Evolutionary conservation across 2,888 invertebrate genomes (phyloP), one percentile per base, ranked within the genome.

Genomic region (Erannis defoliaria): DNA sequence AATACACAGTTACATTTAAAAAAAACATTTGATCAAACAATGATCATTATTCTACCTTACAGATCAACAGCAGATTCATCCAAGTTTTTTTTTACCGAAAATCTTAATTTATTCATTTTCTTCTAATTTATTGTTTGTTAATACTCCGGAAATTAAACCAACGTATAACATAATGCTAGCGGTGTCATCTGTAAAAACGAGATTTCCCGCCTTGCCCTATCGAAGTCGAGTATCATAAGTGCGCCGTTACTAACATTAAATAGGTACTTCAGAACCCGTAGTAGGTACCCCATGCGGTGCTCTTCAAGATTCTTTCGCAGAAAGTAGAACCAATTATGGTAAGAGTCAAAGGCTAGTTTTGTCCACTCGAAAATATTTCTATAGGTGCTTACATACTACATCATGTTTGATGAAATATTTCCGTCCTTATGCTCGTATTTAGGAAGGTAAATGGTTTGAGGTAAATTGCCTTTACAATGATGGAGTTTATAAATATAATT

Each of bases 321-420:
- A 40, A 51, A 16, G 38, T 40, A 16, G 29, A 51, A 26, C 51
- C 51, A 51, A 51, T 51, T 40, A 51, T 4, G 16, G 16, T 12
- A 26, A 26, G n/a, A 38, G 26, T 40, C 51, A 40, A 51, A 51
- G 40, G 51, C 50, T 38, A 51, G 38, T 38, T 51, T 14, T 40
- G 40, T 3, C 8, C 46, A 19, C 19, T 5, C 31, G 21, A 21
- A 35, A 21, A 35, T 53, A 40, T 42, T 37, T 29, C 29, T 42
- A 31, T 29, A 31, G 9, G 14, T 16, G 16, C 43, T 16, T 21
- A 21, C 16, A 37, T 38, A 38, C 12, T 12, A 16, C 14, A 23
- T 19, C n/a, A n/a, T 33, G 45, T 46, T 46, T 46, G 23, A 10
- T 43, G 8, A 40, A 21, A 18, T n/a, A 10, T 5, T 16, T 37